phyloP scores from a whole-genome alignment of 2,113 vertebrate genomes.

The Marmota flaviventris region DNA sequence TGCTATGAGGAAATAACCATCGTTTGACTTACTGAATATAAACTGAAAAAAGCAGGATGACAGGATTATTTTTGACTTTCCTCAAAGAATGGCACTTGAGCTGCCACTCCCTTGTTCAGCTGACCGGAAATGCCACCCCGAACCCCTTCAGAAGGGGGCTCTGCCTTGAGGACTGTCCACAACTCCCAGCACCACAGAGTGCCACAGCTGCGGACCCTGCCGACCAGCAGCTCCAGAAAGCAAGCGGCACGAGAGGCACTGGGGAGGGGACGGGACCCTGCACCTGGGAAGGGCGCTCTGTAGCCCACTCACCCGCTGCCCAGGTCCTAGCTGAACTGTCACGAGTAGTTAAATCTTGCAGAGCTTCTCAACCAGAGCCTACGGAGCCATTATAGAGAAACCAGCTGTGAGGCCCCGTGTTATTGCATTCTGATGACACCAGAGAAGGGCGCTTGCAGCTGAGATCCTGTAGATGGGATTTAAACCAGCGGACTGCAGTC shows the following conservation, averaged over 20 bases:
- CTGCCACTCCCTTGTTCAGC: not conserved
- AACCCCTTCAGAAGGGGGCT: not conserved
- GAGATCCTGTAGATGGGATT: not conserved
- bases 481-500: constrained; percentile 7
- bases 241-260: not conserved
- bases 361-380: not conserved
- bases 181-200: not conserved
- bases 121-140: not conserved
- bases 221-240: too few relatives aligned
- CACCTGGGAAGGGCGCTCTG: not conserved
- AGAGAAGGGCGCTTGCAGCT: constrained; percentile 21
- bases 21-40: not conserved
- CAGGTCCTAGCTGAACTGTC: constrained; percentile 54
- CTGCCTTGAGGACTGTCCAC: not conserved
- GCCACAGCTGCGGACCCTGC: too few relatives aligned
- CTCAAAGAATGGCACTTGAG: not conserved
- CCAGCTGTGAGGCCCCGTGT: not conserved
- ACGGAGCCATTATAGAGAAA: not conserved
- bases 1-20: too few relatives aligned
- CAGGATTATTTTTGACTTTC: constrained; percentile 52
- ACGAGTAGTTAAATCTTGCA: constrained; percentile 37
- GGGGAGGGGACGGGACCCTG: not conserved
- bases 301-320: constrained; percentile 10
- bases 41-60: constrained; percentile 77
- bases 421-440: not conserved